Evolutionary conservation across 37 sponge, comb jelly and placozoan genomes (phyloP), one percentile per base, ranked within the genome.

Genomic region (Chondrosia reniformis): DNA sequence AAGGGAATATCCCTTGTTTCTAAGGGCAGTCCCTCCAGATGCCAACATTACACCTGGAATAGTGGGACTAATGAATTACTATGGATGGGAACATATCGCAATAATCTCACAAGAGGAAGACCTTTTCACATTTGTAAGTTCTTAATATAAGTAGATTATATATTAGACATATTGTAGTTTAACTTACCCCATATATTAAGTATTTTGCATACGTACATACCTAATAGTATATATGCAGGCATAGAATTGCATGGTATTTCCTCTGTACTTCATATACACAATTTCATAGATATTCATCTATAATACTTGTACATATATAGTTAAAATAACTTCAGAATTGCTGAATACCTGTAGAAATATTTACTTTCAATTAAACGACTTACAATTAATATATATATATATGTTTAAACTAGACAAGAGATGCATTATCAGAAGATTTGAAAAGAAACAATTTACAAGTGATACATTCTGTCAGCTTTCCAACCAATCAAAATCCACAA

Each of bases 91-190:
- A 40, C 38, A 66, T 36, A 30, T 66, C 4, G 67, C 67, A 36
- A 66, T 66, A 8, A 31, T 66, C 17, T 37, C 67, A 5, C 67
- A 66, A 31, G 67, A 66, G 67, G 67, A 66, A 66, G 67, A 66
- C 30, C 7, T 66, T 8, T 66, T 66, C 40, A 66, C 67, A 30
- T 40, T 66, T 8, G 67, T 66, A 31, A 66, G 36, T 66, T 37
- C 9, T 22, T 25, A 12, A 25, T 8, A 22, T 22, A 25, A 25
- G 63, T 62, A 62, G 13, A 62, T 62, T 9, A 9, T 25, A 9
- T 25, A 28, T 25, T n/a, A 24, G 63, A 19, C 54, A 49, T 19
- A 17, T 12, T 49, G 17, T 49, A 49, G 12, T 17, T 12, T 17
- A 49, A 19, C 15, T 49, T 19, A 49, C 54, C 12, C 54, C 12